A percentile compares a stretch with the other conserved stretches of the same genome.
Conservation (phyloP, 2,888 invertebrate genomes). For the Acrobeloides nanus region DNA sequence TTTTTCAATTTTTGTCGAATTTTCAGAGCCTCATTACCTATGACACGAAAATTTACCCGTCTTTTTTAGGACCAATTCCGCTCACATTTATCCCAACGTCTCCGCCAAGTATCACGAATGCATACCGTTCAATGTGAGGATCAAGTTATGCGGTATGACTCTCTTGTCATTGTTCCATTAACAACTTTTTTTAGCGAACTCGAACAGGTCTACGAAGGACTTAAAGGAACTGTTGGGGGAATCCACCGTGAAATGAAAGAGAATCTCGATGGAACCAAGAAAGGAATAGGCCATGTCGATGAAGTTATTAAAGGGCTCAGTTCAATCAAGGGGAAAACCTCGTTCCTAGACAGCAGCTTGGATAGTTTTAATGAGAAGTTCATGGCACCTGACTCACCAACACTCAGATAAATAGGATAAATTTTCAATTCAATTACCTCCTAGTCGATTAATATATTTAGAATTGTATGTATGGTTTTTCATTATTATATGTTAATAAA, state of each 20-base stretch:
- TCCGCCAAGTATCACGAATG: constrained; percentile 43
- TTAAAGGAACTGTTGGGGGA: constrained; percentile 41
- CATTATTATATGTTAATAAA: too few species aligned
- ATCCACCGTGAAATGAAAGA: constrained; percentile 49
- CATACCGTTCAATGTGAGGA: constrained; percentile 50
- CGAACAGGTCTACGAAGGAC: constrained; percentile 43
- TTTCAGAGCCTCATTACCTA: too few species aligned
- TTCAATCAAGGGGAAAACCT: too few species aligned
- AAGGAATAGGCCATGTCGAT: constrained; percentile 38
- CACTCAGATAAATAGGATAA: too few species aligned
- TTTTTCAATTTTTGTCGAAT: too few species aligned
- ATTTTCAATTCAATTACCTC: too few species aligned
- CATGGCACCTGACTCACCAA: too few species aligned
- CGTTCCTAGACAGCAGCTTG: too few species aligned
- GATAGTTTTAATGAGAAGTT: too few species aligned
- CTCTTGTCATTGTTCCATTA: constrained; percentile 1
- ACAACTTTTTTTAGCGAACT: constrained; percentile 31
- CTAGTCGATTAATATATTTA: too few species aligned
- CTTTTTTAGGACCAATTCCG: constrained; percentile 28
- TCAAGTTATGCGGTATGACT: constrained; percentile 36
- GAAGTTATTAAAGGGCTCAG: constrained; percentile 31
- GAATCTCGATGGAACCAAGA: constrained; percentile 23
- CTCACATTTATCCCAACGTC: constrained; percentile 37
- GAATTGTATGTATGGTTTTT: too few species aligned
- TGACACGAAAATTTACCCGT: too few species aligned